A percentile compares a stretch with the other conserved stretches of the same genome.
phyloP scores from a whole-genome alignment of 2,113 vertebrate species.

The Ailuropoda melanoleuca region DNA sequence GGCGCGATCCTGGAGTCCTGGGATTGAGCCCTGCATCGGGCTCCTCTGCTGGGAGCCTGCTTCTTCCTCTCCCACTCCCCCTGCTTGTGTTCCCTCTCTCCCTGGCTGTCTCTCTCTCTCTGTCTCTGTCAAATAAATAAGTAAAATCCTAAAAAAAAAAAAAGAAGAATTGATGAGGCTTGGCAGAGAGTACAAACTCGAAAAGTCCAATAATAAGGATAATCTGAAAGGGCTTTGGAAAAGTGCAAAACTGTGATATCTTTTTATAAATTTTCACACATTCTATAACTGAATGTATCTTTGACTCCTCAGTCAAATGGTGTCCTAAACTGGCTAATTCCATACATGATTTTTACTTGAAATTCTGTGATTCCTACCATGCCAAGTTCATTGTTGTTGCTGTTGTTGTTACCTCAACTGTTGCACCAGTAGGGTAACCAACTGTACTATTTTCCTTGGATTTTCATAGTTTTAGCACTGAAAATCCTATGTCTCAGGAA shows the following conservation, averaged over 20 bases:
- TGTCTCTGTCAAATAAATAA: no score
- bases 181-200: background rate
- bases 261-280: background rate
- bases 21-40: no score
- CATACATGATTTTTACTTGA: background rate
- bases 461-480: background rate
- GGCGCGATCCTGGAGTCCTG: no score
- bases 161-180: background rate
- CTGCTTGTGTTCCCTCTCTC: no score
- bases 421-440: background rate
- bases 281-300: background rate
- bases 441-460: background rate
- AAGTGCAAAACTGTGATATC: background rate
- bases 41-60: no score
- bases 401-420: background rate
- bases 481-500: background rate
- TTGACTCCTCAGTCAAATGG: background rate
- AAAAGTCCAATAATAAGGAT: background rate
- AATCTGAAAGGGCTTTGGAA: background rate
- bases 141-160: no score
- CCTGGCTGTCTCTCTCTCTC: no score
- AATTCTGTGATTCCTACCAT: background rate
- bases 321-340: background rate
- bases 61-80: no score
- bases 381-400: background rate